Conservation (phyloP, 2,888 invertebrate genomes). For the Actias luna region DNA sequence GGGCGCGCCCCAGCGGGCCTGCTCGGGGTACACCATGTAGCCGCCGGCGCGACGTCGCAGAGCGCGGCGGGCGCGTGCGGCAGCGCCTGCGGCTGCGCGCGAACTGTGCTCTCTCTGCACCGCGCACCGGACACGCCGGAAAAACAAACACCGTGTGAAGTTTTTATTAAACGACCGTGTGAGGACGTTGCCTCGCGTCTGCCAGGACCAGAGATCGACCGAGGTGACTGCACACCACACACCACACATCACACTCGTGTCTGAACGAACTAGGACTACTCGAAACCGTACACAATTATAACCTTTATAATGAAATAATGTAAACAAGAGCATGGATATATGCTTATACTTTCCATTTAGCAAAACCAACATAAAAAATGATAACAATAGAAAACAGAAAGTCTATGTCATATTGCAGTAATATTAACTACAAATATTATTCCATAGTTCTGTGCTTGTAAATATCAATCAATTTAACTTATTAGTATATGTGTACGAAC, state of each 20-base stretch:
- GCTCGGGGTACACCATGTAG: conserved; percentile 84
- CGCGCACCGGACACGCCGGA: conserved; percentile 29
- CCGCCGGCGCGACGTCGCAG: conserved; percentile 64
- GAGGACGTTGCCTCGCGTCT: conserved; percentile 38
- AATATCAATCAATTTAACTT: too few relatives aligned
- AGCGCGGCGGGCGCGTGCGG: conserved; percentile 52
- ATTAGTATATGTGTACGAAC: background rate
- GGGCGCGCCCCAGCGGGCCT: conserved; percentile 82
- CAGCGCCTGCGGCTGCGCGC: conserved; percentile 73
- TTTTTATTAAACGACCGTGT: conserved; percentile 34
- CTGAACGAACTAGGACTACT: background rate
- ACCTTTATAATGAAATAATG: too few relatives aligned
- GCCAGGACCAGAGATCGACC: background rate
- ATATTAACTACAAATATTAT: too few relatives aligned
- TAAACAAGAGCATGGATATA: too few relatives aligned
- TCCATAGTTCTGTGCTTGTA: too few relatives aligned
- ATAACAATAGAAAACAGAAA: too few relatives aligned
- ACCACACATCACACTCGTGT: background rate
- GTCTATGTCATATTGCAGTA: too few relatives aligned
- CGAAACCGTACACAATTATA: too few relatives aligned
- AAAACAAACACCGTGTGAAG: conserved; percentile 35
- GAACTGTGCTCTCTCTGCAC: conserved; percentile 47
- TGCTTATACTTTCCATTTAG: too few relatives aligned
- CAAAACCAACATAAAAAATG: too few relatives aligned
- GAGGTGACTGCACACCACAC: conserved; percentile 5